Conservation (phyloP, 1,140 invertebrate genomes). For the Fopius arisanus region DNA sequence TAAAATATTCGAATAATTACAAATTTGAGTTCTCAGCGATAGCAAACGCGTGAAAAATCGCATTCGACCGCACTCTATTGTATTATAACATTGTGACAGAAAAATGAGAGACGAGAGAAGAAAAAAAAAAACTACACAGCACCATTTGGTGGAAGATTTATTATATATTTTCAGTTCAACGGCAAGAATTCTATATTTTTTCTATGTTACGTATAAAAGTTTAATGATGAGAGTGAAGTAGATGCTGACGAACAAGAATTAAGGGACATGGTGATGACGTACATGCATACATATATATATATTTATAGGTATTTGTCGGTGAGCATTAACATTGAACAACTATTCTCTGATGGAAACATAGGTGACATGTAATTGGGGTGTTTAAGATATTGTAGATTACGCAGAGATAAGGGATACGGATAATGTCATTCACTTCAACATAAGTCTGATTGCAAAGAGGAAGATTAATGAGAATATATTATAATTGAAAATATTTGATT, state of each 20-base stretch:
- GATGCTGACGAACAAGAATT: conserved; percentile 32
- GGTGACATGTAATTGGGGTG: conserved; percentile 26
- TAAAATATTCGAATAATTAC: not conserved
- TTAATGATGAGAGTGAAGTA: conserved; percentile 44
- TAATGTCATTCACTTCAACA: conserved; percentile 28
- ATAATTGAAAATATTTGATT: not conserved
- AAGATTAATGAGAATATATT: conserved; percentile 17
- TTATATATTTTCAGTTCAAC: conserved; percentile 60
- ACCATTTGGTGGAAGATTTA: conserved; percentile 41
- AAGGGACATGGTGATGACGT: conserved; percentile 37
- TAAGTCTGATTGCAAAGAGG: conserved; percentile 28
- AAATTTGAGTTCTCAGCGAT: not conserved
- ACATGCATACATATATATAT: conserved; percentile 53
- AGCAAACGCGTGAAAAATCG: not conserved
- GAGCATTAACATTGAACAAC: conserved; percentile 42
- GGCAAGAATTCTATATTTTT: conserved; percentile 62
- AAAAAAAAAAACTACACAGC: conserved; percentile 31
- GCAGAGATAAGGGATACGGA: not conserved
- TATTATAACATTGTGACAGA: conserved; percentile 20
- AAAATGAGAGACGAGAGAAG: conserved; percentile 30
- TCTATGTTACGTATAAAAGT: conserved; percentile 63
- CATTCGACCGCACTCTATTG: conserved; percentile 17
- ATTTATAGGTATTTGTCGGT: conserved; percentile 58
- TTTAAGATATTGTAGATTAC: conserved; percentile 9
- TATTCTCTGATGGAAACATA: not conserved